Base-by-base conservation (phyloP, 2,888 invertebrate species). In the Chorisops tibialis region DNA sequence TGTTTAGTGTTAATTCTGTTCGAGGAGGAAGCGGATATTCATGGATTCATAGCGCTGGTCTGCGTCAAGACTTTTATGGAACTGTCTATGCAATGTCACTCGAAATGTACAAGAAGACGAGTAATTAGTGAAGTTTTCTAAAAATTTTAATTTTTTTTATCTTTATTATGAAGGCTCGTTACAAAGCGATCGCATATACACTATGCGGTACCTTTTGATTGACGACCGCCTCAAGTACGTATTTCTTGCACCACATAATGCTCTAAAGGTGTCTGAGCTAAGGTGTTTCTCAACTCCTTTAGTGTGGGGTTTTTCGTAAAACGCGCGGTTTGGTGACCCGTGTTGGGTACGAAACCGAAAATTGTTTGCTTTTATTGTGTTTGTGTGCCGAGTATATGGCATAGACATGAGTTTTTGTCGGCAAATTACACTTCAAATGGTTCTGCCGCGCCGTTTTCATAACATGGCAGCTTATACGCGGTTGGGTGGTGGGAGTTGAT, bases 351-450 rank as follows among this genome's bases (percentile, higher is more conserved):
- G 43, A 56, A 24, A 56, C 30, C 56, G 16, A 56, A 56, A 43
- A 56, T 56, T 56, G 56, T 56, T 56, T 45, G 24, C 45, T 22
- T 45, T 24, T 24, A 56, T 56, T 56, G 43, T 56, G 56, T 56
- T 56, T 56, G 56, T 30, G 43, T 56, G n/a, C n/a, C 43, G 43
- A 30, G 56, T 56, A n/a, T n/a, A n/a, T n/a, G n/a, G n/a, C n/a
- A n/a, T n/a, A 56, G 56, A 56, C 56, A 56, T 43, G 30, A 30
- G 56, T 56, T 56, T 51, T 56, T 56, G 56, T 56, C 56, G 56
- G 56, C 56, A 43, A 30, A 43, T 54, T 56, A 56, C 35, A 16
- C 21, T 56, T 56, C 56, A 6, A 43, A 16, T 35, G 30, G 21
- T 56, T 24, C 18, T 11, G 19, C 12, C 18, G 18, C 16, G 16